phyloP scores from a whole-genome alignment of 1,140 invertebrate genomes.

The Drosophila sturtevanti region DNA sequence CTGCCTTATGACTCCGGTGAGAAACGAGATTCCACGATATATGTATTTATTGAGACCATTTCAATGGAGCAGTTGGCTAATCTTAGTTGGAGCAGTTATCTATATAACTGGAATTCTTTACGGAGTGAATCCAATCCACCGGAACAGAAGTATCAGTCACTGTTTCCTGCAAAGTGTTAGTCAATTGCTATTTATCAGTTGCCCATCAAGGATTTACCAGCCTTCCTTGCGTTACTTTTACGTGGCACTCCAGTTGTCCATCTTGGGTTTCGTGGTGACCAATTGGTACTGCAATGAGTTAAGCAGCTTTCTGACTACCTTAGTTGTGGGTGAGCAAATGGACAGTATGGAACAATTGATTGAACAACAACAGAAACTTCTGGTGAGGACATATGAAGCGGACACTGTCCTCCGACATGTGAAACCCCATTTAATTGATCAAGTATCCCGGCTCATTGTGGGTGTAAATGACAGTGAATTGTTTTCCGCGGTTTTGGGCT shows the following conservation, averaged over 20 bases:
- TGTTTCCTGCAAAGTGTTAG: neutral
- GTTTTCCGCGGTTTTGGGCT: constrained; percentile 54
- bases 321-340: constrained; percentile 65
- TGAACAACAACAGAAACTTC: constrained; percentile 50
- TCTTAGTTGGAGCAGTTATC: constrained; percentile 42
- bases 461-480: constrained; percentile 59
- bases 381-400: constrained; percentile 63
- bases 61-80: constrained; percentile 49
- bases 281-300: constrained; percentile 64
- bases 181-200: constrained; percentile 53
- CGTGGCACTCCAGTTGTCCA: constrained; percentile 52
- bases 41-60: constrained; percentile 66
- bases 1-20: constrained; percentile 68
- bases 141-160: constrained; percentile 42
- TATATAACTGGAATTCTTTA: constrained; percentile 49
- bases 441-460: constrained; percentile 44
- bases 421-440: constrained; percentile 36
- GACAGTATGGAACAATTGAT: constrained; percentile 70
- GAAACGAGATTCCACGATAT: constrained; percentile 64
- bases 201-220: constrained; percentile 26
- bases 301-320: constrained; percentile 63
- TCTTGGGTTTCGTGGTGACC: constrained; percentile 70
- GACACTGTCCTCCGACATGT: constrained; percentile 56
- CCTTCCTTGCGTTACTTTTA: constrained; percentile 58
- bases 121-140: constrained; percentile 25